phyloP scores from a whole-genome alignment of 2,113 vertebrate species.

The Patagioenas fasciata region DNA sequence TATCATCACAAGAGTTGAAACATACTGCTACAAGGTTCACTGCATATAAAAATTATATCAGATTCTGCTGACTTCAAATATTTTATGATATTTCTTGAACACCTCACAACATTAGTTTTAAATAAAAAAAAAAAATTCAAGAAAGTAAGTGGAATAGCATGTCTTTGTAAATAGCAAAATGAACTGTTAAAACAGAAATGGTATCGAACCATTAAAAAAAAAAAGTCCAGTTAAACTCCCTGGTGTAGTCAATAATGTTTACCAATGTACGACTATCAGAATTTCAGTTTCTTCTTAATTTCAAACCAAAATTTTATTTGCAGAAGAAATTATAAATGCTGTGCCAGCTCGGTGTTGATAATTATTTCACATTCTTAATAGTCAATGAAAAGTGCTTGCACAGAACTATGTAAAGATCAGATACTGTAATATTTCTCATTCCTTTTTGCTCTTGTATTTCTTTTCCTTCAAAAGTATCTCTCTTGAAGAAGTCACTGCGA shows the following conservation, averaged over 20 bases:
- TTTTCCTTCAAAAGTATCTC: not conserved
- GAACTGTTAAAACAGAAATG: not conserved
- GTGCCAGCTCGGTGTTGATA: not conserved
- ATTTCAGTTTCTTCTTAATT: not conserved
- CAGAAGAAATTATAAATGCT: not conserved
- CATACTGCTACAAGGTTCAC: not conserved
- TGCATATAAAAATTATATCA: not conserved
- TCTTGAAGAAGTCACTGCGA: not conserved
- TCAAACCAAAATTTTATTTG: not conserved
- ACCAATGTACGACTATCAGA: not conserved
- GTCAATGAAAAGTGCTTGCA: not conserved
- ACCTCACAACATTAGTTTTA: conserved; percentile 2
- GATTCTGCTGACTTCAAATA: not conserved
- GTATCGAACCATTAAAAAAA: not conserved
- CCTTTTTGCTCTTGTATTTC: not conserved
- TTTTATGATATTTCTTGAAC: not conserved
- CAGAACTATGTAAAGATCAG: not conserved
- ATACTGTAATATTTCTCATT: not conserved
- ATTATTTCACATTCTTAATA: not conserved
- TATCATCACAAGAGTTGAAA: not conserved
- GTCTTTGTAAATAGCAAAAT: not conserved
- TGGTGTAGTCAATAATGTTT: not conserved
- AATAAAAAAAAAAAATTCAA: not conserved
- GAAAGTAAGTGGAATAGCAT: not conserved
- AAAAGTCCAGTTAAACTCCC: not conserved